phyloP scores from a whole-genome alignment of 2,888 invertebrate genomes.

The Nymphalis urticae region DNA sequence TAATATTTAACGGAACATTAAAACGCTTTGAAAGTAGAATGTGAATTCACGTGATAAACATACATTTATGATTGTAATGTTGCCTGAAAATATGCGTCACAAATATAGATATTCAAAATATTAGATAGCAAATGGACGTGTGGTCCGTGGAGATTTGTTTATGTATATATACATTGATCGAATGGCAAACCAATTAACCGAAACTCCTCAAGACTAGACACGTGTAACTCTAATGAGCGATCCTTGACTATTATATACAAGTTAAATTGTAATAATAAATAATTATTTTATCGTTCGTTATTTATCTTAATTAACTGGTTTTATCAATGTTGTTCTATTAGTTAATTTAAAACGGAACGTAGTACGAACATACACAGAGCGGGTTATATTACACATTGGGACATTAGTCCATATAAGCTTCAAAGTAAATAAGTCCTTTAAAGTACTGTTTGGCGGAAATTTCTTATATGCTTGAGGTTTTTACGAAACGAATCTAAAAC shows the following conservation, averaged over 20 bases:
- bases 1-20: no score
- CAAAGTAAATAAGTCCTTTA: constrained; percentile 20
- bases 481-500: background rate
- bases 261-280: no score
- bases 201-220: no score
- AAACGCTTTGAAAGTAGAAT: no score
- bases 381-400: constrained; percentile 19
- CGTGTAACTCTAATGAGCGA: background rate
- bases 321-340: background rate
- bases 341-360: constrained; percentile 12
- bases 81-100: no score
- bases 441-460: constrained; percentile 22
- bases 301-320: background rate
- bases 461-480: constrained; percentile 16
- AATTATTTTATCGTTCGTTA: background rate
- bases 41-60: no score
- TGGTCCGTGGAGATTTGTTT: no score
- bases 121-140: no score
- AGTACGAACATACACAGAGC: constrained; percentile 7
- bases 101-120: no score
- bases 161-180: no score
- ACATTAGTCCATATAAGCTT: constrained; percentile 29
- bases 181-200: no score
- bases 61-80: no score
- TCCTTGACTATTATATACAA: background rate